These are phyloP conservation scores for Agrotis clavis DNA, from an alignment of 2,888 invertebrate genomes.

Conservation along the genomic window DNA sequence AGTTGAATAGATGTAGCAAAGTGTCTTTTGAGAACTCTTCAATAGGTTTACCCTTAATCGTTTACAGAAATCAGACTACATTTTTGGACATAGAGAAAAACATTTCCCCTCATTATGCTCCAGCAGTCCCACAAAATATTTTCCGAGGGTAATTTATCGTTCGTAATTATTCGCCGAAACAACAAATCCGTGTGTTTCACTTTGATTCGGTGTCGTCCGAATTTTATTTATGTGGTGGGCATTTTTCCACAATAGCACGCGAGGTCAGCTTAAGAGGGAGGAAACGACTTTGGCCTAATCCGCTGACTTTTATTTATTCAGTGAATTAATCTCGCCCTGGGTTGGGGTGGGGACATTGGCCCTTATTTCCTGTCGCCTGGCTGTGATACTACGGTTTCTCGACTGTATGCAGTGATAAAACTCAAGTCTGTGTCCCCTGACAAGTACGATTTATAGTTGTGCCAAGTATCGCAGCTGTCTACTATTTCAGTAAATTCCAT, in stretches of 20 bases:
- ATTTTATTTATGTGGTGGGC: slow-evolving; percentile 87
- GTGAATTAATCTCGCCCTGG: slow-evolving; percentile 89
- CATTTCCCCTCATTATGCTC: slow-evolving; percentile 24
- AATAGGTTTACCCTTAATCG: slow-evolving; percentile 6
- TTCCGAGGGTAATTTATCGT: slow-evolving; percentile 54
- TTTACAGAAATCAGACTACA: not conserved
- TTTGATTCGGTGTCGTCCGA: slow-evolving; percentile 85
- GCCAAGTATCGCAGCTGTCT: slow-evolving; percentile 67
- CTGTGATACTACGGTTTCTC: slow-evolving; percentile 80
- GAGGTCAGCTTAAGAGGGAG: slow-evolving; percentile 90
- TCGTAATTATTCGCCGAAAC: slow-evolving; percentile 66
- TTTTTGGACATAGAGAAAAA: slow-evolving; percentile 31
- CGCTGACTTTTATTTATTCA: slow-evolving; percentile 92
- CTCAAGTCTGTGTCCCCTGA: slow-evolving; percentile 75
- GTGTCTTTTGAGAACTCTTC: slow-evolving; percentile 48
- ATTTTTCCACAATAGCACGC: slow-evolving; percentile 90
- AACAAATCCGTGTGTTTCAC: slow-evolving; percentile 76
- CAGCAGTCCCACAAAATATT: slow-evolving; percentile 37
- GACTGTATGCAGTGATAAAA: slow-evolving; percentile 82
- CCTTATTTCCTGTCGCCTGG: slow-evolving; percentile 85
- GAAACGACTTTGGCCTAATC: slow-evolving; percentile 90
- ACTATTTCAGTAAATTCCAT: slow-evolving; percentile 54
- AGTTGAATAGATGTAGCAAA: slow-evolving; percentile 41
- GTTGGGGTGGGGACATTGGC: slow-evolving; percentile 82
- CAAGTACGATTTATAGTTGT: slow-evolving; percentile 79